phyloP scores from a whole-genome alignment of 1,140 invertebrate genomes.

The Atopsyche davidsoni region DNA sequence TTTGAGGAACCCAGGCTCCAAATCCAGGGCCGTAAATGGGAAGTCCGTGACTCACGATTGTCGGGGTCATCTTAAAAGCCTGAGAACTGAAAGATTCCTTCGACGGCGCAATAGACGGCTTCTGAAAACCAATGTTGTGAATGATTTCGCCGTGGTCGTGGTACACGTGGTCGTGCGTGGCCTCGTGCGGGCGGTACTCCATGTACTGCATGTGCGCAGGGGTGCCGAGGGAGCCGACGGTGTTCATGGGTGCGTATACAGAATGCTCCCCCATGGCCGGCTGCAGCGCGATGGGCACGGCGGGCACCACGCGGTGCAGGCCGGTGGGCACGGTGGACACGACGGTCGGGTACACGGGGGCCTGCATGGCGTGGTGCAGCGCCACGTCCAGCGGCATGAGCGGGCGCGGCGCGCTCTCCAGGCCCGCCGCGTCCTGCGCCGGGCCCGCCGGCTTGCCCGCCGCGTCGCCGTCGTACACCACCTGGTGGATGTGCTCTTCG shows the following conservation, averaged over 20 bases:
- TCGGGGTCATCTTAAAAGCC: slow-evolving; percentile 33
- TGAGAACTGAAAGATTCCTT: slow-evolving; percentile 41
- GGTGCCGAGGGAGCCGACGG: slow-evolving; percentile 36
- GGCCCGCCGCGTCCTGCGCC: slow-evolving; percentile 1
- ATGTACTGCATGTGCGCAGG: slow-evolving; percentile 39
- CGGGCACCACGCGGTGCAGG: background rate
- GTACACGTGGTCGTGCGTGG: slow-evolving; percentile 45
- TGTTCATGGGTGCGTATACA: slow-evolving; percentile 26
- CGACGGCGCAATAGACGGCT: slow-evolving; percentile 30
- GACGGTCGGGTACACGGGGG: slow-evolving; percentile 1
- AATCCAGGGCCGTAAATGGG: too few species aligned
- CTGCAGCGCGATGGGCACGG: background rate
- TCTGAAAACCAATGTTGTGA: slow-evolving; percentile 36
- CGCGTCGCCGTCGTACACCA: slow-evolving; percentile 36
- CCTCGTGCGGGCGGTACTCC: slow-evolving; percentile 42
- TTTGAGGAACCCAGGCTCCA: slow-evolving; percentile 27
- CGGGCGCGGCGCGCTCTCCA: background rate
- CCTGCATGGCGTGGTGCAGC: slow-evolving; percentile 15
- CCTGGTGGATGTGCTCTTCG: slow-evolving; percentile 47
- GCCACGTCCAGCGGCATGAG: slow-evolving; percentile 18
- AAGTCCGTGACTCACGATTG: slow-evolving; percentile 21
- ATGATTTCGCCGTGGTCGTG: slow-evolving; percentile 47
- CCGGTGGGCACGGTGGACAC: background rate
- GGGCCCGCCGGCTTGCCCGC: slow-evolving; percentile 1
- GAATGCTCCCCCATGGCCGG: slow-evolving; percentile 30